Evolutionary conservation across 2,797 vertebrate species (phyloP), one percentile per base, ranked within the genome.

Genomic region (Tokudaia tokunoshimensis): DNA sequence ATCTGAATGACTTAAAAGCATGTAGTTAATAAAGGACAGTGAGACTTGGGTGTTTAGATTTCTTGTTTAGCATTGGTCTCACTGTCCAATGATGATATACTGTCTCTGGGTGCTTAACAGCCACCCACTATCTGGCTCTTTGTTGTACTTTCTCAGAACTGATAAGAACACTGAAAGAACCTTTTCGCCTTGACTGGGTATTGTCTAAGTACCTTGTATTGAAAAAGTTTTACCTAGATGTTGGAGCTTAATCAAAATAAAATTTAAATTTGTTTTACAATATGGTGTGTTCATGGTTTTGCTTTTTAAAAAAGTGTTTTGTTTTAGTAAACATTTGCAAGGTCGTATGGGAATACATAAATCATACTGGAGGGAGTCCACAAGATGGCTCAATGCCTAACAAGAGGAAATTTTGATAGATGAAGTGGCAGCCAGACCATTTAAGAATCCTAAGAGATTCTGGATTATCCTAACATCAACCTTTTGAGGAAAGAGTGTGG

Each of bases 171-270:
- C 52, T 65, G 55, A 90, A 20, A 65, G 50, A 89, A 61, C 78
- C 67, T 90, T 92, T 78, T 52, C 55, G 7, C 44, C 72, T 72
- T 78, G 26, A 44, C 80, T 72, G 61, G 17, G 31, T 92, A 55
- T n/a, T n/a, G 3, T 75, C 3, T 6, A 20, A n/a, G 19, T 34
- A 70, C 29, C 15, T 63, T 63, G 59, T 20, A 47, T 47, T 31
- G 26, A 63, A 84, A 65, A n/a, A 76, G 41, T 57, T 55, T 84
- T 63, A 74, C 22, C 65, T 65, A 41, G 26, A 44, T 74, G 67
- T n/a, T 52, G 86, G 92, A 79, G 44, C 37, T 88, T 84, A 80
- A 34, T 89, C 34, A 55, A 86, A 70, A 70, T 88, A 94, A 93
- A 97, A 67, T 34, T 31, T 34, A 17, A 52, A 70, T 92, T 55